phyloP scores from a whole-genome alignment of 2,888 invertebrate species.

The Zelleria hepariella region DNA sequence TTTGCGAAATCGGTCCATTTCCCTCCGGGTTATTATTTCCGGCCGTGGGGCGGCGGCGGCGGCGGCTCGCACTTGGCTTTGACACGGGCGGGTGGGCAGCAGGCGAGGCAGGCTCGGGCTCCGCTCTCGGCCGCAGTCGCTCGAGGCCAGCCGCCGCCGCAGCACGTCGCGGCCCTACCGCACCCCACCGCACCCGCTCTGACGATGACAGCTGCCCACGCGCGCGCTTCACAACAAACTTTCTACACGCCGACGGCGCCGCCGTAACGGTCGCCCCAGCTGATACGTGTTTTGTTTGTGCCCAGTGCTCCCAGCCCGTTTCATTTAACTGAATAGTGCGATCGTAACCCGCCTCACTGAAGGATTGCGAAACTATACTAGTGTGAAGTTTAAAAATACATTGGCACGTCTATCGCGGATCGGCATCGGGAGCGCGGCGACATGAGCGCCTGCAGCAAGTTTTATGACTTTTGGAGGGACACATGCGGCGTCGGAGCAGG shows the following conservation, averaged over 20 bases:
- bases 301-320: conserved; percentile 41
- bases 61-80: conserved; percentile 13
- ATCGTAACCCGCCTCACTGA: conserved; percentile 52
- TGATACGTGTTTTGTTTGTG: neutral
- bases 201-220: conserved; percentile 14
- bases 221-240: conserved; percentile 35
- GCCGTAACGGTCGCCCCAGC: conserved; percentile 2
- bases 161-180: conserved; percentile 37
- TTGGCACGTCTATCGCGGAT: conserved; percentile 45
- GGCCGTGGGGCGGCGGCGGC: conserved; percentile 11
- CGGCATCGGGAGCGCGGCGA: conserved; percentile 51
- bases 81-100: neutral
- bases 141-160: conserved; percentile 50
- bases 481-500: conserved; percentile 69
- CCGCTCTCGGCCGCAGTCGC: conserved; percentile 31
- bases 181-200: conserved; percentile 9
- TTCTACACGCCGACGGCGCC: conserved; percentile 55
- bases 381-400: conserved; percentile 72
- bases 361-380: conserved; percentile 60
- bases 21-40: conserved; percentile 31
- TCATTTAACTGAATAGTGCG: conserved; percentile 43
- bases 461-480: conserved; percentile 67
- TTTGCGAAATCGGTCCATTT: conserved; percentile 41
- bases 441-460: conserved; percentile 68
- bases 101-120: conserved; percentile 4